Evolutionary conservation across 2,797 vertebrate species (phyloP).

Genomic region (Paguma larvata): DNA sequence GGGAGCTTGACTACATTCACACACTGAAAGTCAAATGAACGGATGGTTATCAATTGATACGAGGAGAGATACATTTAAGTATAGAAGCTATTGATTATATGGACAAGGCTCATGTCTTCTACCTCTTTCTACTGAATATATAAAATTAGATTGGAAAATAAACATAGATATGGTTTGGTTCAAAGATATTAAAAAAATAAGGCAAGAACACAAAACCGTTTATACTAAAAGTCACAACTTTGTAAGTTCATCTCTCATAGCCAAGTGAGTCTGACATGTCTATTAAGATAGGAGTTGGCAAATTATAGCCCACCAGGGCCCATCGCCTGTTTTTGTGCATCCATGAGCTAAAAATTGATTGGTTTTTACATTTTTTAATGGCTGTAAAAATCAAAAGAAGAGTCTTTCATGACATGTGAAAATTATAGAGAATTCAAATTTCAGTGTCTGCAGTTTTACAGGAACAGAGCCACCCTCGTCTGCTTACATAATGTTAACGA

Average conservation of each 20-base stretch:
- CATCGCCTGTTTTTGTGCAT: background rate
- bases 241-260: background rate
- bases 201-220: background rate
- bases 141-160: background rate
- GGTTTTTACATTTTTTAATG: background rate
- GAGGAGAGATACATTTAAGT: background rate
- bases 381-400: background rate
- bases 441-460: background rate
- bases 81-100: background rate
- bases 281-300: background rate
- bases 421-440: background rate
- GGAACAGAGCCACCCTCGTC: background rate
- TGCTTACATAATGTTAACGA: background rate
- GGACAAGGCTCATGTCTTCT: background rate
- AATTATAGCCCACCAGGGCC: background rate
- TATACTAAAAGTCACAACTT: background rate
- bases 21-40: background rate
- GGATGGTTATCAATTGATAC: background rate
- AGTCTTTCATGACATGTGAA: background rate
- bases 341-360: background rate
- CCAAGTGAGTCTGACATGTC: background rate
- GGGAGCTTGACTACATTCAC: background rate
- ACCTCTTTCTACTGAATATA: background rate
- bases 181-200: background rate
- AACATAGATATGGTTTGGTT: slow-evolving; percentile 16